These are phyloP conservation scores for honey bee (Apis mellifera) DNA, from an alignment of 1,140 invertebrate genomes.

Conservation along the genomic window DNA sequence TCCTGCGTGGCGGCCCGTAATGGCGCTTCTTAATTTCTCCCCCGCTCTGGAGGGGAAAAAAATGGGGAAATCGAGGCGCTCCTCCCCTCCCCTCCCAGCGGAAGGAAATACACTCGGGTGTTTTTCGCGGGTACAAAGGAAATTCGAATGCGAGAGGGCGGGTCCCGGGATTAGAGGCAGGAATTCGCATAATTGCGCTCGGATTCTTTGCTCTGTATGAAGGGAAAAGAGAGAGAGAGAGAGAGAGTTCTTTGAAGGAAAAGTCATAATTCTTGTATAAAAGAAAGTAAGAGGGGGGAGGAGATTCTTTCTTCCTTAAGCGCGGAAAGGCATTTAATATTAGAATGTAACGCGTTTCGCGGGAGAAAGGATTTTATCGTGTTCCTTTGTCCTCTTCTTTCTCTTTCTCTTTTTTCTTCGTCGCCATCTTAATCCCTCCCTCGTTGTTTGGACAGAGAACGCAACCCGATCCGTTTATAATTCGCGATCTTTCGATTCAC, in stretches of 20 bases:
- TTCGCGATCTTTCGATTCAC: no score
- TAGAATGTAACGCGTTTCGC: slow-evolving; percentile 25
- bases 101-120: slow-evolving; percentile 26
- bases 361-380: slow-evolving; percentile 7
- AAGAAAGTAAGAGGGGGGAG: slow-evolving; percentile 3
- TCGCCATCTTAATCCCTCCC: slow-evolving; percentile 15
- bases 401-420: background rate
- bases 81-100: background rate
- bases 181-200: slow-evolving; percentile 35
- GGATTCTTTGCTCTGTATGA: slow-evolving; percentile 14
- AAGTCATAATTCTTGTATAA: slow-evolving; percentile 29
- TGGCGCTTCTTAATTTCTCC: slow-evolving; percentile 67
- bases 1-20: slow-evolving; percentile 50
- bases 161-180: slow-evolving; percentile 24
- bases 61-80: slow-evolving; percentile 43
- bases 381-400: slow-evolving; percentile 21
- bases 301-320: background rate
- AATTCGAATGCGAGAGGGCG: slow-evolving; percentile 10
- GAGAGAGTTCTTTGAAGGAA: slow-evolving; percentile 32
- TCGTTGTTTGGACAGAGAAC: background rate
- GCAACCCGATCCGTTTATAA: no score
- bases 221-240: background rate
- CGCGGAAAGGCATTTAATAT: slow-evolving; percentile 27
- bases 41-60: slow-evolving; percentile 15
- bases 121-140: slow-evolving; percentile 40